Base-by-base conservation (phyloP, 1,140 invertebrate species). In the Eumaeus atala region DNA sequence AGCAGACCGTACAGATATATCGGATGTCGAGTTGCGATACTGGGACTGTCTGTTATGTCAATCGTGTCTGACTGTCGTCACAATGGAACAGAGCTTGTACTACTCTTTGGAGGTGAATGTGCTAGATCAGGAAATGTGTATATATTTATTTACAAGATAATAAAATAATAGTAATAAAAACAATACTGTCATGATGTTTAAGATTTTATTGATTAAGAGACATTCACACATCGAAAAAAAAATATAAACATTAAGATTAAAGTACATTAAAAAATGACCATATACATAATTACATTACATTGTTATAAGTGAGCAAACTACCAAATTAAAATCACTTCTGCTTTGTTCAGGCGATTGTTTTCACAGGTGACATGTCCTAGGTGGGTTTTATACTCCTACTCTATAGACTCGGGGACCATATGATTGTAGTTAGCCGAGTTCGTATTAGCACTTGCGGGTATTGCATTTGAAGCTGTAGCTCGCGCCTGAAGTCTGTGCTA, bases 191-290 rank as follows among this genome's bases (percentile, higher is more conserved):
- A 28, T 55, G 47, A 48, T 48, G 34, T 48, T 48, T 38, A 48
- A 78, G 81, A 75, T 78, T 88, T 87, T 87, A 87, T 85, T 85
- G 70, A 81, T 87, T 73, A 87, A 12, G 83, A 86, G 87, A 88
- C 87, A 88, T 88, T 87, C 87, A 88, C 87, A 88, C 87, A 87
- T 87, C 84, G 21, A 52, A 69, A 78, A 67, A 71, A 72, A 69
- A 74, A 72, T 72, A 64, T 56, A 66, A 55, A 74, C 55, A 58
- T 50, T 51, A 60, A 49, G 28, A 60, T 14, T 40, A 52, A 21
- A 40, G 36, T 21, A 52, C 37, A 42, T 40, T 38, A 40, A 40
- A 18, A 40, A 52, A 40, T 40, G 28, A 49, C 12, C 51, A 52
- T 42, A 52, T 52, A 52, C 37, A 52, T 52, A 40, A 51, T 51